Percentiles rank a stretch among this genome's conserved stretches.
Evolutionary conservation across 2,888 invertebrate species (phyloP).

Genomic region (Anthophora plumipes): DNA sequence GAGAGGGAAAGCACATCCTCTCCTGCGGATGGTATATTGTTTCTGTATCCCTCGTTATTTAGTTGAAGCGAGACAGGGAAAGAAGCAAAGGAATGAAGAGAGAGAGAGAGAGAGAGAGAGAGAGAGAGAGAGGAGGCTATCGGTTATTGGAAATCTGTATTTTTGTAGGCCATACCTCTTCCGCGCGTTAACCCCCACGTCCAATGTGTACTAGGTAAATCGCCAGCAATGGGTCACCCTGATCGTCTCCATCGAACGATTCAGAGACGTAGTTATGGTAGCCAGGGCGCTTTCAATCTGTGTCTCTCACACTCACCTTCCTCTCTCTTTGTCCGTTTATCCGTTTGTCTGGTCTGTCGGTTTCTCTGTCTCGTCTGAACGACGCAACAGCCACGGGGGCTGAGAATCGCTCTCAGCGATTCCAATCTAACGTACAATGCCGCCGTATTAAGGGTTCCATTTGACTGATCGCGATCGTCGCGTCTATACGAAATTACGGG

Average conservation of each 20-base stretch:
- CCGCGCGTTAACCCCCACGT: conserved; percentile 58
- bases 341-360: background rate
- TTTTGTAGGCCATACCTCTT: conserved; percentile 81
- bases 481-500: conserved; percentile 49
- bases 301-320: background rate
- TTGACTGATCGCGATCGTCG: conserved; percentile 42
- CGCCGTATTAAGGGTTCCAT: conserved; percentile 68
- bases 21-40: conserved; percentile 60
- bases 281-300: conserved; percentile 64
- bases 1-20: conserved; percentile 26
- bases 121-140: conserved; percentile 69
- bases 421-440: conserved; percentile 73
- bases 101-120: conserved; percentile 21
- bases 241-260: conserved; percentile 72
- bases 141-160: conserved; percentile 84
- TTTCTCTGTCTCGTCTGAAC: conserved; percentile 41
- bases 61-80: conserved; percentile 20
- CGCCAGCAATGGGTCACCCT: conserved; percentile 75
- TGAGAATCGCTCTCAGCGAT: conserved; percentile 54
- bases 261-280: conserved; percentile 56
- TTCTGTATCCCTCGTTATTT: conserved; percentile 52
- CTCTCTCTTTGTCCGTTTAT: background rate
- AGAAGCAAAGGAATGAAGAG: background rate
- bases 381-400: conserved; percentile 40
- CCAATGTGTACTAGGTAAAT: conserved; percentile 63